These are phyloP conservation scores for Tenthredo notha DNA, from an alignment of 2,888 invertebrate genomes.

Conservation along the genomic window DNA sequence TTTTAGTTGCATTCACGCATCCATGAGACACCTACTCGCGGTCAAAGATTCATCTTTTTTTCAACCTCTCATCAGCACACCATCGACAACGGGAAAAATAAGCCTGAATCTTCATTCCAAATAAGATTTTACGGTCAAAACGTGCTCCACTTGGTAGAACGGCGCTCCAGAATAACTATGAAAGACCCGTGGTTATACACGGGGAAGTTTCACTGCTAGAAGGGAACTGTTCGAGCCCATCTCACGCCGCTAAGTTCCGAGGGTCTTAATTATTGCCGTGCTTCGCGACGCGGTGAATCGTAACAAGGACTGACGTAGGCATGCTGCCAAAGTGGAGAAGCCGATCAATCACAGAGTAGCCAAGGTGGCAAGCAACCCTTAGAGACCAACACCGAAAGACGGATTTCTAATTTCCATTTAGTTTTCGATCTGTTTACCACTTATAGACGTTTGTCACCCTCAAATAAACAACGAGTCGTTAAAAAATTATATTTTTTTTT, in stretches of 20 bases:
- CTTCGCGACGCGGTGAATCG: constrained; percentile 43
- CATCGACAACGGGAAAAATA: not conserved
- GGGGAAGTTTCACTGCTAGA: constrained; percentile 28
- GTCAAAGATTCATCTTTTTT: constrained; percentile 63
- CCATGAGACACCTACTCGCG: not conserved
- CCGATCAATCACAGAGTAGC: constrained; percentile 41
- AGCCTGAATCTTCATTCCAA: constrained; percentile 25
- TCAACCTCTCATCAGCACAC: constrained; percentile 17
- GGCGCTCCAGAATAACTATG: constrained; percentile 7
- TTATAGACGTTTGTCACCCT: not conserved
- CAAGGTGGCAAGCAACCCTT: not conserved
- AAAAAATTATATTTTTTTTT: not conserved
- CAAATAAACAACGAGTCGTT: not conserved
- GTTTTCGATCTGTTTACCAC: not conserved
- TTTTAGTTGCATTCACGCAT: constrained; percentile 31
- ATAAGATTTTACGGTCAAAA: constrained; percentile 41
- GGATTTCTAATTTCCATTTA: not conserved
- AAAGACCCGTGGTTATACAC: not conserved
- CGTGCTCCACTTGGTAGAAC: constrained; percentile 2
- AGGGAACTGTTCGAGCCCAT: constrained; percentile 30
- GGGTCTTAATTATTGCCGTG: constrained; percentile 49
- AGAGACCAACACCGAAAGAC: not conserved
- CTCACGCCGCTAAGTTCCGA: constrained; percentile 28
- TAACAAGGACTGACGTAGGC: constrained; percentile 43
- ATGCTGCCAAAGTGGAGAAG: constrained; percentile 37